Evolutionary conservation across 2,888 invertebrate genomes (phyloP).

Genomic region (Magallana nippona): DNA sequence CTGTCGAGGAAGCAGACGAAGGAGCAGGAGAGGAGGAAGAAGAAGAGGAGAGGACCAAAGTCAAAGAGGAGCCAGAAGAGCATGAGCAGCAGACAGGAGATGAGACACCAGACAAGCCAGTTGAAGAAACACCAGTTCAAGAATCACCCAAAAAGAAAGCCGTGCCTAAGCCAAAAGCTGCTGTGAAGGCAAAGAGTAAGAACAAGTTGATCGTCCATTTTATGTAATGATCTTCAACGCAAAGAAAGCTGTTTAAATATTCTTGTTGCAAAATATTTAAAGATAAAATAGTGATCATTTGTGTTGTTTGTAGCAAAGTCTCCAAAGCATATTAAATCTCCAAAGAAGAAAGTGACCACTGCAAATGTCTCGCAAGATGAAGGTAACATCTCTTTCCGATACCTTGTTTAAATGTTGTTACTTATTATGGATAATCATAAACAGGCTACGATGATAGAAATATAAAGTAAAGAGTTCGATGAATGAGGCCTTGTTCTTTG

Average conservation of each 20-base stretch:
- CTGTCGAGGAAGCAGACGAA: constrained; percentile 36
- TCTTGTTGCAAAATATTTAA: no score
- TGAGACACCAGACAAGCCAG: constrained; percentile 6
- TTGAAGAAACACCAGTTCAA: neutral
- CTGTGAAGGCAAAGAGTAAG: constrained; percentile 36
- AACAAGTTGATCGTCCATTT: neutral
- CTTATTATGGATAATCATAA: neutral
- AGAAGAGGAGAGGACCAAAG: neutral
- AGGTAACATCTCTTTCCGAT: neutral
- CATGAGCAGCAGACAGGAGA: constrained; percentile 6
- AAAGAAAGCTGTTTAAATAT: no score
- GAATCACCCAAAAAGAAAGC: constrained; percentile 26
- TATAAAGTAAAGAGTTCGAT: no score
- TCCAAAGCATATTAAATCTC: neutral
- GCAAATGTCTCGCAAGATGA: constrained; percentile 21
- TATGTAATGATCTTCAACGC: no score
- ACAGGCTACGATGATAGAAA: no score
- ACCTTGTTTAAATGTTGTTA: neutral
- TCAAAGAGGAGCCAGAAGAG: constrained; percentile 42
- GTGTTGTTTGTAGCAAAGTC: neutral
- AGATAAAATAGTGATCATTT: no score
- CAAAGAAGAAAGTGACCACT: constrained; percentile 7
- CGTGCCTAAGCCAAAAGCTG: neutral
- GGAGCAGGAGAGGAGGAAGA: neutral
- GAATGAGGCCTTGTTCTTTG: no score